Base-by-base conservation (phyloP, 2,113 vertebrate species). In the Notarius quadriscutis region DNA sequence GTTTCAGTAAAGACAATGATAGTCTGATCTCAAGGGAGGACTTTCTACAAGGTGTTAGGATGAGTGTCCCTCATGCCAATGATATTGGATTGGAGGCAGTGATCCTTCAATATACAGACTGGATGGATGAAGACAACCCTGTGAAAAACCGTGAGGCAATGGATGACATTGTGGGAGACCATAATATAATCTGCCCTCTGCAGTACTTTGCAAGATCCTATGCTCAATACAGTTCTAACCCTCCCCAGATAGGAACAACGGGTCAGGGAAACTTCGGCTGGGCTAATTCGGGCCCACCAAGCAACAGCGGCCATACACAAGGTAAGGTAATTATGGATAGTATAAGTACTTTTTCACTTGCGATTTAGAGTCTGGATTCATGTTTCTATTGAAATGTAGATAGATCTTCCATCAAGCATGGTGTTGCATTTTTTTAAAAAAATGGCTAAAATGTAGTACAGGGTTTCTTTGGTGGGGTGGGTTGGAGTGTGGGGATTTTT, bases 1-100 rank as follows among this genome's bases (percentile, higher is more conserved):
- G 97, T 30, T 98, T 99, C 94, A 97, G 96, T 93, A 99, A 98
- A 92, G 96, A 99, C 92, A 97, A 97, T 1, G 97, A 98, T 20
- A 98, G 97, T 88, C 94, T 97, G 17, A 98, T 99, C 88, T 96
- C 94, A 84, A 95, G 97, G 77, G 97, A 97, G 84, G 95, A 98
- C 83, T 98, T 99, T 92, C 89, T 97, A 82, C 96, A 96, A 55
- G 97, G 97, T 27, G 96, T 98, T 25, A 95, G 95, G 89, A 62
- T 98, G 87, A 95, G 96, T 20, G 97, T 98, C 0, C 97, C 97
- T 10, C 97, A 98, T 15, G 97, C 96, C 48, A 97, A 96, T 25
- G 97, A 98, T 74, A 95, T 99, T 55, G 97, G 97, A 2, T 91
- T 96, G 30, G 97, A 98, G 84, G 97, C 97, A 0, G 96, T 98